Percentiles rank a stretch among this genome's conserved stretches.
Evolutionary conservation across 2,888 invertebrate species (phyloP).

Genomic region (Eustalomyia histrio): DNA sequence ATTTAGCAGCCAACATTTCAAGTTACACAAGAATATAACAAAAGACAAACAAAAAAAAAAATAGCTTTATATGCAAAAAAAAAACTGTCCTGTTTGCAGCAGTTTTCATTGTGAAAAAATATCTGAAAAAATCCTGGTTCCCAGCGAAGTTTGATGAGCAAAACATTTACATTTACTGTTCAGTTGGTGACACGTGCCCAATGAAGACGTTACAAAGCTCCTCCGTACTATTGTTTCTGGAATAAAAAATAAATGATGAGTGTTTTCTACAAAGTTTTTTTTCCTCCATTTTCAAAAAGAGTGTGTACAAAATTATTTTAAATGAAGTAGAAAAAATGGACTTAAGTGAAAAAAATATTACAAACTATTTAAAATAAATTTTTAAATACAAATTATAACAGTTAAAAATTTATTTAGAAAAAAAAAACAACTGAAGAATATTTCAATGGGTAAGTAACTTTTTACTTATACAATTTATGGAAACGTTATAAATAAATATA

Average conservation of each 20-base stretch:
- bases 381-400: too few species aligned
- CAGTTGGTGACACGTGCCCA: slow-evolving; percentile 65
- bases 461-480: too few species aligned
- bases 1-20: slow-evolving; percentile 26
- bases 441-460: too few species aligned
- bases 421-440: too few species aligned
- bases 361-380: background rate
- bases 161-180: slow-evolving; percentile 53
- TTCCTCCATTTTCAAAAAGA: background rate
- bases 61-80: slow-evolving; percentile 34
- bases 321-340: slow-evolving; percentile 14
- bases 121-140: slow-evolving; percentile 50
- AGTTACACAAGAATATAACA: slow-evolving; percentile 26
- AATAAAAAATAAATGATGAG: slow-evolving; percentile 4
- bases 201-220: slow-evolving; percentile 59
- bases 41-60: slow-evolving; percentile 2
- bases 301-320: slow-evolving; percentile 2
- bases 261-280: background rate
- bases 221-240: slow-evolving; percentile 15
- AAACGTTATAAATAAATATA: too few species aligned
- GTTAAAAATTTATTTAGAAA: too few species aligned
- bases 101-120: slow-evolving; percentile 4
- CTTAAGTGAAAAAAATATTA: background rate
- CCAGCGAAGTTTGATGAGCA: slow-evolving; percentile 64
- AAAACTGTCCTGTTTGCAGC: slow-evolving; percentile 60